A percentile compares a stretch with the other conserved stretches of the same genome.
phyloP scores from a whole-genome alignment of 2,888 invertebrate genomes.

The Horisme vitalbata region DNA sequence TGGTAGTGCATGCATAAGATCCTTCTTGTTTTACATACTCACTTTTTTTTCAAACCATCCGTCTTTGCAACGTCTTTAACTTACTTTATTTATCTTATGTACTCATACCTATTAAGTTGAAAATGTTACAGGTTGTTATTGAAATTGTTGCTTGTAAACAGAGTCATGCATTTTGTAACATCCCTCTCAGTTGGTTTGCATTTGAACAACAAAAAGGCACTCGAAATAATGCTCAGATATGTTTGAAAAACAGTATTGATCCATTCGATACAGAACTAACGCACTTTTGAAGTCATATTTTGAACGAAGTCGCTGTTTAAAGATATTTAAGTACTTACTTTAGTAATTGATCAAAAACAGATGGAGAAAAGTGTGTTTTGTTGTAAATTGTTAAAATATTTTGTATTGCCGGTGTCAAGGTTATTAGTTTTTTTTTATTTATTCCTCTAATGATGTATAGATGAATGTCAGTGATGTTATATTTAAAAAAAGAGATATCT shows the following conservation, averaged over 20 bases:
- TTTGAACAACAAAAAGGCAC: neutral
- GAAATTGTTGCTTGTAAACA: constrained; percentile 5
- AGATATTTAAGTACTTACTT: neutral
- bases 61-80: no score
- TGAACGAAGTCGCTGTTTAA: neutral
- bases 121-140: neutral
- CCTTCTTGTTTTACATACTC: no score
- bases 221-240: neutral
- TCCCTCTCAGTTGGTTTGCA: neutral
- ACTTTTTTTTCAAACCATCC: no score
- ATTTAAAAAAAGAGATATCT: no score
- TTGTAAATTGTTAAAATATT: constrained; percentile 40
- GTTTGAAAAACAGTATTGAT: constrained; percentile 7
- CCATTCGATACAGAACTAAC: no score
- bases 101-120: no score
- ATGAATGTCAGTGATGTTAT: no score
- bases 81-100: no score
- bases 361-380: constrained; percentile 25
- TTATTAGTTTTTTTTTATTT: constrained; percentile 29
- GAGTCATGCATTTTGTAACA: neutral
- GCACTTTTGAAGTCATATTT: neutral
- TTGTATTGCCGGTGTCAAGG: constrained; percentile 44
- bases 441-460: no score
- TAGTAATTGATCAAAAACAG: neutral
- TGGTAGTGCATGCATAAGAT: no score